Conservation (phyloP, 2,113 vertebrate species). For the Campylorhamphus procurvoides region DNA sequence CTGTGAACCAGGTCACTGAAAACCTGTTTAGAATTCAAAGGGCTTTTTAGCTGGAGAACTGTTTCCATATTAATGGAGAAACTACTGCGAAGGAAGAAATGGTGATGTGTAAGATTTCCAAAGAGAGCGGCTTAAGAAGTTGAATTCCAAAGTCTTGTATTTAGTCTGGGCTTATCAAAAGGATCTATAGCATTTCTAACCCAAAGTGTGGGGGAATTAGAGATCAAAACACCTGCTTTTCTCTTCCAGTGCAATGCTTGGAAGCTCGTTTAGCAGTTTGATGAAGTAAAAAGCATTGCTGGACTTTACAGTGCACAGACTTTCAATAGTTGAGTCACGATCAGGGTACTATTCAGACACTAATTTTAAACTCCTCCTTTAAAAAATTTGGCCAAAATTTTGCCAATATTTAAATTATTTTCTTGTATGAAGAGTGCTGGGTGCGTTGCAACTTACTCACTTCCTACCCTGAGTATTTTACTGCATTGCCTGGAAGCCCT, state of each 20-base stretch:
- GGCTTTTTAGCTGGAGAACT: slow-evolving; percentile 37
- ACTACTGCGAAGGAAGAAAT: slow-evolving; percentile 36
- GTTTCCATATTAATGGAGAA: slow-evolving; percentile 47
- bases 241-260: not conserved
- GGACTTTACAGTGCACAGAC: not conserved
- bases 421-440: not conserved
- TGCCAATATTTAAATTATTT: not conserved
- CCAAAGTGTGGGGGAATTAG: not conserved
- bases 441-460: not conserved
- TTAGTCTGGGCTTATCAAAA: slow-evolving; percentile 26
- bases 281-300: not conserved
- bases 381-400: not conserved
- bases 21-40: slow-evolving; percentile 55
- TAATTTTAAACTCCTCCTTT: not conserved
- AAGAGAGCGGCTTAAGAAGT: slow-evolving; percentile 7
- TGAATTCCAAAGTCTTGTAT: not conserved
- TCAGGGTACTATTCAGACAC: not conserved
- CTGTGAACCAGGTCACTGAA: slow-evolving; percentile 50
- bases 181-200: not conserved
- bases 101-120: slow-evolving; percentile 7
- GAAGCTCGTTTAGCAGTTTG: not conserved
- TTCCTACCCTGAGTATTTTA: not conserved
- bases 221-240: not conserved
- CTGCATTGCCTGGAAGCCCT: not conserved
- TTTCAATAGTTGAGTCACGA: not conserved